A percentile compares a stretch with the other conserved stretches of the same genome.
Evolutionary conservation across 2,797 vertebrate species (phyloP).

Genomic region (Enteromius afrohamiltoni): DNA sequence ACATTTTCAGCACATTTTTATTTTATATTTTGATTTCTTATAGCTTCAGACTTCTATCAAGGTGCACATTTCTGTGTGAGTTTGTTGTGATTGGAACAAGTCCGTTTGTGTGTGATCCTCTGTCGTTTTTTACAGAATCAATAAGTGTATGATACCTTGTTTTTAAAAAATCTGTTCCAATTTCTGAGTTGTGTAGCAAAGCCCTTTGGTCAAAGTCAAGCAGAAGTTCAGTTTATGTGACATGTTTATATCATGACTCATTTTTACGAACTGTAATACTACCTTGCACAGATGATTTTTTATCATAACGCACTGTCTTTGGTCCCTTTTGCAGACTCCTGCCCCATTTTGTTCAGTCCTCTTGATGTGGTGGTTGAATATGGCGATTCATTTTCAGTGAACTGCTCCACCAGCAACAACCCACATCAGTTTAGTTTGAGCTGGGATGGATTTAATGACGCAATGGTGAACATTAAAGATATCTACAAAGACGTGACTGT

Average conservation of each 20-base stretch:
- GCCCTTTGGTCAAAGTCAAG: not conserved
- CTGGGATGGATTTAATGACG: conserved; percentile 51
- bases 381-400: conserved; percentile 56
- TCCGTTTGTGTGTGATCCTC: too few relatives aligned
- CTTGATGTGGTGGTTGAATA: conserved; percentile 61
- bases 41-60: too few relatives aligned
- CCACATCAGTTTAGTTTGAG: fast-evolving
- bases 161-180: too few relatives aligned
- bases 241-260: not conserved
- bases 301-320: not conserved
- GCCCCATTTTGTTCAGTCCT: conserved; percentile 53
- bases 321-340: not conserved
- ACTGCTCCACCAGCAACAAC: conserved; percentile 55
- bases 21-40: too few relatives aligned
- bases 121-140: too few relatives aligned
- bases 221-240: not conserved
- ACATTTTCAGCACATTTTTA: too few relatives aligned
- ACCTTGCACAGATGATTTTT: not conserved
- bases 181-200: not conserved
- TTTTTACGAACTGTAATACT: not conserved
- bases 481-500: conserved; percentile 37
- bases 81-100: too few relatives aligned
- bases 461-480: fast-evolving
- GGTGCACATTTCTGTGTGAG: too few relatives aligned
- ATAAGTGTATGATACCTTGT: too few relatives aligned